Evolutionary conservation across 2,113 vertebrate species (phyloP).

Genomic region (Euleptes europaea): DNA sequence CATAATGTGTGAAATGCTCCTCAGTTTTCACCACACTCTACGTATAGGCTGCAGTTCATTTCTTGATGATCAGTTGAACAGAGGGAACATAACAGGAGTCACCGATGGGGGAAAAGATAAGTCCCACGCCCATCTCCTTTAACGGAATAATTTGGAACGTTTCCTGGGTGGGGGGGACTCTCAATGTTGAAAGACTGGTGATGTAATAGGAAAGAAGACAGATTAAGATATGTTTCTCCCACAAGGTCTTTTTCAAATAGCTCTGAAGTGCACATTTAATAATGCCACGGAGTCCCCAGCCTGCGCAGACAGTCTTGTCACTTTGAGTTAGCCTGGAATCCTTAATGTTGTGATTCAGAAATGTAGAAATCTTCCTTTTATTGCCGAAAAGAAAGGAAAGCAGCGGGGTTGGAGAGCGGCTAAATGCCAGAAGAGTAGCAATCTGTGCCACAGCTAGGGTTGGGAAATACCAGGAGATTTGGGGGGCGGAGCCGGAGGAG

Average conservation of each 20-base stretch:
- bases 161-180: neutral
- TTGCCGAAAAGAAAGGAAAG: neutral
- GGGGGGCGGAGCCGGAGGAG: too few species aligned
- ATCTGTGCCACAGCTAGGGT: too few species aligned
- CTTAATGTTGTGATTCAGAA: neutral
- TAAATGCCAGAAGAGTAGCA: neutral
- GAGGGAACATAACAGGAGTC: neutral
- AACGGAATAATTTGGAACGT: neutral
- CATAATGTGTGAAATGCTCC: neutral
- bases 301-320: neutral
- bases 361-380: neutral
- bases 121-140: neutral
- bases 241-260: neutral
- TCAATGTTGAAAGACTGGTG: neutral
- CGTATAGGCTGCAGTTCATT: neutral
- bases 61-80: neutral
- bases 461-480: too few species aligned
- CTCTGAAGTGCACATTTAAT: neutral
- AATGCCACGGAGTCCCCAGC: neutral
- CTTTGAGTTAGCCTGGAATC: neutral
- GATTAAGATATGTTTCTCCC: neutral
- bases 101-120: neutral
- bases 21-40: neutral
- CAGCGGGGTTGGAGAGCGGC: neutral
- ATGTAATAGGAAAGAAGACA: slow-evolving; percentile 1